Evolutionary conservation across 2,113 vertebrate genomes (phyloP).

Genomic region (Oceanodroma tethys): DNA sequence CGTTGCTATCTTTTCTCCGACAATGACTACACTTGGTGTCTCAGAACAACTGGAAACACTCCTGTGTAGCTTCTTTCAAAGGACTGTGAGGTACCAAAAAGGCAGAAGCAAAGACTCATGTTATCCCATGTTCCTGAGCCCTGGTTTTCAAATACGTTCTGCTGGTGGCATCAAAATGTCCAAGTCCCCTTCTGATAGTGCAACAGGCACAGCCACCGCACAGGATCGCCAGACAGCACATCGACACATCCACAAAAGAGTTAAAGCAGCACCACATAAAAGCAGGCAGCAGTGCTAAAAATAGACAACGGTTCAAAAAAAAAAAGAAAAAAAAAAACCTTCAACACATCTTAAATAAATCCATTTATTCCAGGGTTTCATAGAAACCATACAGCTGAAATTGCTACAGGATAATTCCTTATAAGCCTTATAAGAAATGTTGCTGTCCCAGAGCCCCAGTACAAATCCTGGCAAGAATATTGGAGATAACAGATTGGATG

Average conservation of each 20-base stretch:
- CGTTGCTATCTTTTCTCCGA: neutral
- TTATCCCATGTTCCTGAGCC: neutral
- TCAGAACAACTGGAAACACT: neutral
- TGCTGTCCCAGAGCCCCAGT: conserved; percentile 55
- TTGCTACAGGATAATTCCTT: conserved; percentile 57
- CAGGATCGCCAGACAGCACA: neutral
- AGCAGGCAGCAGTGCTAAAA: conserved; percentile 45
- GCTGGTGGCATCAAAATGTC: neutral
- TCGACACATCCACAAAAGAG: neutral
- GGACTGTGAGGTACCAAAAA: neutral
- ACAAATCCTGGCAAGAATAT: conserved; percentile 63
- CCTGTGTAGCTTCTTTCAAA: neutral
- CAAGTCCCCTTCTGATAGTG: neutral
- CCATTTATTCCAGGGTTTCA: conserved; percentile 47
- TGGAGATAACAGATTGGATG: conserved; percentile 72
- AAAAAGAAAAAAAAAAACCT: neutral
- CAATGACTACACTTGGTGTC: neutral
- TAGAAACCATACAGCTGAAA: conserved; percentile 48
- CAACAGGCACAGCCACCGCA: neutral
- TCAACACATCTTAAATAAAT: conserved; percentile 32
- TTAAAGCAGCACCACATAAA: conserved; percentile 6
- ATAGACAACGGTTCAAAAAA: neutral
- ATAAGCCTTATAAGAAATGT: conserved; percentile 58
- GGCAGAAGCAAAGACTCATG: neutral
- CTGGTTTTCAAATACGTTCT: neutral